Percentiles rank a stretch among this genome's conserved stretches.
These are phyloP conservation scores for Cybosia mesomella DNA, from an alignment of 2,888 invertebrate species.

Conservation along the genomic window DNA sequence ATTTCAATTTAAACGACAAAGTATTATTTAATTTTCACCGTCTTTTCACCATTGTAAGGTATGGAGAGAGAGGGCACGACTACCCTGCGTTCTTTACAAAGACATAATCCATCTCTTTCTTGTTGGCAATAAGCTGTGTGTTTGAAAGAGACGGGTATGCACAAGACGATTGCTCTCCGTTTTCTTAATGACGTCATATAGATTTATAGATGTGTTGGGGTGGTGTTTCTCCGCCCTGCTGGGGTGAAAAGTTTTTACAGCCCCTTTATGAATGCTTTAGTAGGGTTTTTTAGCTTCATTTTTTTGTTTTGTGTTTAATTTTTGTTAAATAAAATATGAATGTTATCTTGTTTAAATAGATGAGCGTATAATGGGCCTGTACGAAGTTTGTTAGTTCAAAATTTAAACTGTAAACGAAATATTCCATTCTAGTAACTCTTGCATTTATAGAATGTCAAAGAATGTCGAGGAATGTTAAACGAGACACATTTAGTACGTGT, in stretches of 20 bases:
- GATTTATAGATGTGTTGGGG: slow-evolving; percentile 81
- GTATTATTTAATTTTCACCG: slow-evolving; percentile 86
- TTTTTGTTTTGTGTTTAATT: slow-evolving; percentile 36
- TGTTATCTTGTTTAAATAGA: slow-evolving; percentile 29
- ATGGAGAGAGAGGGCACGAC: slow-evolving; percentile 67
- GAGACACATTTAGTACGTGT: not conserved
- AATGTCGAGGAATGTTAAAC: too few species aligned
- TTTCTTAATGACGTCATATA: slow-evolving; percentile 86
- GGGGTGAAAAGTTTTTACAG: slow-evolving; percentile 75
- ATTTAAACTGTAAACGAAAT: not conserved
- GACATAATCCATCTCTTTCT: slow-evolving; percentile 69
- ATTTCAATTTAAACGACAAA: slow-evolving; percentile 85
- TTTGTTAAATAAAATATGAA: slow-evolving; percentile 19
- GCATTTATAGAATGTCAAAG: not conserved
- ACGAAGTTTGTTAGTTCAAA: slow-evolving; percentile 4
- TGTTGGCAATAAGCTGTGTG: slow-evolving; percentile 56
- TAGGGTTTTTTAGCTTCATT: slow-evolving; percentile 51
- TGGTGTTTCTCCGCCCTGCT: slow-evolving; percentile 60
- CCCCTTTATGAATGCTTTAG: slow-evolving; percentile 74
- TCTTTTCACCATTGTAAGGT: slow-evolving; percentile 86
- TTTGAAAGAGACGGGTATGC: slow-evolving; percentile 71
- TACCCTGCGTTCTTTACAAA: slow-evolving; percentile 70
- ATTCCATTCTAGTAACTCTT: not conserved
- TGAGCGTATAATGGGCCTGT: slow-evolving; percentile 12
- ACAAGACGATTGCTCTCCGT: slow-evolving; percentile 78